Conservation (phyloP, 2,888 invertebrate species). For the Sarcophaga rosellei region DNA sequence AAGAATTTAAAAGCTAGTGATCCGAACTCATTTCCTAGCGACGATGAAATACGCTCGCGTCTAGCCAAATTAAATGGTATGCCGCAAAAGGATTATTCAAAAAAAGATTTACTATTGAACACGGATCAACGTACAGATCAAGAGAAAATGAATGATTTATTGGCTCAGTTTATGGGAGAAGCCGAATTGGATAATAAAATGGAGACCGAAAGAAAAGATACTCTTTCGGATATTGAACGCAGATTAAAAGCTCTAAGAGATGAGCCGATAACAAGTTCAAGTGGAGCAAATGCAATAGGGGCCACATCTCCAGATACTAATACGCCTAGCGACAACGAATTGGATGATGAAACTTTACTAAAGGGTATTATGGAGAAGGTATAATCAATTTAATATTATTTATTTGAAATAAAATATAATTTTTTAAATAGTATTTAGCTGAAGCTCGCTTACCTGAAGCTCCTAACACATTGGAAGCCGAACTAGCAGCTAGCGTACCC, state of each 20-base stretch:
- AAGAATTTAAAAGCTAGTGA: constrained; percentile 86
- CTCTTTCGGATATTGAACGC: constrained; percentile 83
- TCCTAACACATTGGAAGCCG: constrained; percentile 77
- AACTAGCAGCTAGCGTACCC: constrained; percentile 74
- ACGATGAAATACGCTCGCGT: constrained; percentile 85
- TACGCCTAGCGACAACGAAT: constrained; percentile 78
- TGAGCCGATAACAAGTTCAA: constrained; percentile 73
- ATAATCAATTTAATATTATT: constrained; percentile 2
- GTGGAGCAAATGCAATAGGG: constrained; percentile 28
- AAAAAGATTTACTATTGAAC: constrained; percentile 79
- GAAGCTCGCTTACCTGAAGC: constrained; percentile 82
- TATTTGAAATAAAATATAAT: constrained; percentile 40
- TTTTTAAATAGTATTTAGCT: constrained; percentile 81
- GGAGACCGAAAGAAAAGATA: constrained; percentile 81
- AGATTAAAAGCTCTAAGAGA: constrained; percentile 83
- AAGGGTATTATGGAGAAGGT: constrained; percentile 79
- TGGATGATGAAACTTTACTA: constrained; percentile 80
- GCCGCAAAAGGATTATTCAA: constrained; percentile 77
- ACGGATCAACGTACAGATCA: constrained; percentile 86
- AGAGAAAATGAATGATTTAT: constrained; percentile 87
- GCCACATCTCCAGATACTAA: constrained; percentile 70
- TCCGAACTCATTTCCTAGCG: constrained; percentile 79
- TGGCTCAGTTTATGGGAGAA: constrained; percentile 83
- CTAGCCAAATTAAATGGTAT: constrained; percentile 86
- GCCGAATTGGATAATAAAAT: constrained; percentile 83